Base-by-base conservation (phyloP, 2,888 invertebrate genomes). In the Lordiphosa fenestrarum region DNA sequence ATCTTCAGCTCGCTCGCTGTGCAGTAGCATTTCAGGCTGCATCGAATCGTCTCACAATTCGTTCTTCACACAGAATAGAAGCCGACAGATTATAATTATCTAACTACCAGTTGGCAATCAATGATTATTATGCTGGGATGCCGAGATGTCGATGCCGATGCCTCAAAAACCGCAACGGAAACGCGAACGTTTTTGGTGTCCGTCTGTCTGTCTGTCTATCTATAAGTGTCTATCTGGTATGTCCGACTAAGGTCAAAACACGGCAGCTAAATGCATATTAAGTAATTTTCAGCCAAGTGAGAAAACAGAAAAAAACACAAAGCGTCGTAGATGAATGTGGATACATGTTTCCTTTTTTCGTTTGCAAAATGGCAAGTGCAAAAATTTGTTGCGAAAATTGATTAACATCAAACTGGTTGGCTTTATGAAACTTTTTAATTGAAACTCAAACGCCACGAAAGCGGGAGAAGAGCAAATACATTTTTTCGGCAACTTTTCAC, bases 311-410 rank as follows among this genome's bases (percentile, higher is more conserved):
- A 36, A 58, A 19, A 19, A 19, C 19, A 19, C 2, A 19, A 36
- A 56, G 53, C 15, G 15, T 54, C 35, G 49, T 61, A 66, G 55
- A 40, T 47, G 19, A 41, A 38, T 33, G 19, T 50, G 50, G 50
- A 54, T 55, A 52, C 52, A 44, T 59, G 50, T 71, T 66, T 69
- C 47, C 57, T 53, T 63, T 51, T 36, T 40, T 21, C n/a, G 19
- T 40, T 33, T 46, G 23, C 41, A n/a, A 71, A 77, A 68, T 71
- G 77, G 77, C 82, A 81, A 77, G 77, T 77, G 81, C 77, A 77
- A 81, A 77, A 74, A 77, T 77, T 62, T 65, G 70, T 77, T 77
- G 77, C 77, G 82, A 81, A 81, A 77, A 77, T 81, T 81, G 73
- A 80, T 73, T 76, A 83, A 76, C 77, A 70, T 68, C 69, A 74